Conservation (phyloP, 2,797 vertebrate genomes). For the Masticophis lateralis region DNA sequence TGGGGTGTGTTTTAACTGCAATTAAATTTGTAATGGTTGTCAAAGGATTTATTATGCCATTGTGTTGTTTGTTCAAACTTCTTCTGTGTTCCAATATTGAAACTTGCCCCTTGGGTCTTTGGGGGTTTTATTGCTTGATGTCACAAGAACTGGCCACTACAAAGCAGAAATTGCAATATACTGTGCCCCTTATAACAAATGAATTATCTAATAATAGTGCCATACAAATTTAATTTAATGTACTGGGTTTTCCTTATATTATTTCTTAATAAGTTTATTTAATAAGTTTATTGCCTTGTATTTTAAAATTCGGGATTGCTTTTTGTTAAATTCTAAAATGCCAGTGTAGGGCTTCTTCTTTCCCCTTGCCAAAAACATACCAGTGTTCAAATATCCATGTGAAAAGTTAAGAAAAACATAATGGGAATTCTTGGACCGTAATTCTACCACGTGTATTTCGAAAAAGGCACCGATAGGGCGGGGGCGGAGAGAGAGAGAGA, state of each 20-base stretch:
- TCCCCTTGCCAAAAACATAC: not conserved
- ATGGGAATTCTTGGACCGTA: not conserved
- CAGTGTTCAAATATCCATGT: not conserved
- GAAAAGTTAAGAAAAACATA: not conserved
- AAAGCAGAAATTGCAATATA: not conserved
- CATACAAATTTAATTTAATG: not conserved
- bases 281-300: not conserved
- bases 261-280: not conserved
- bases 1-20: not conserved
- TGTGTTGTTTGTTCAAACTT: not conserved
- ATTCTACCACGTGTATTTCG: not conserved
- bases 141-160: not conserved
- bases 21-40: not conserved
- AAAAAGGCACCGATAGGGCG: constrained; percentile 1
- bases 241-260: not conserved
- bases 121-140: not conserved
- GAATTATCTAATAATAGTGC: too few relatives aligned
- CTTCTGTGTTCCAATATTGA: not conserved
- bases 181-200: too few relatives aligned
- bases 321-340: not conserved
- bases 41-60: not conserved
- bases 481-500: too few relatives aligned
- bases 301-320: not conserved
- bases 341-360: too few relatives aligned
- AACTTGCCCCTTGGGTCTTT: not conserved